Conservation (phyloP, 2,113 vertebrate species). For the human region GRCh38 chr18:36798501-36799000, state of each 20-base stretch:
- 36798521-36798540: constrained; percentile 95
- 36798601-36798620: constrained; percentile 84
- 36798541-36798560: constrained; percentile 94
- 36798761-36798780: background rate
- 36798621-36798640: background rate
- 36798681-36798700: background rate
- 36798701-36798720: background rate
- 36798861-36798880: background rate
- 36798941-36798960: background rate
- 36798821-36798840: background rate
- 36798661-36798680: background rate
- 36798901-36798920: background rate
- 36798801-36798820: background rate
- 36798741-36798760: background rate
- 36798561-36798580: constrained; percentile 95
- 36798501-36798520: constrained; percentile 96
- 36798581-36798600: constrained; percentile 95
- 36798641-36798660: background rate
- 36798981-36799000: background rate
- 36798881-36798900: background rate
- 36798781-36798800: background rate
- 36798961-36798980: background rate
- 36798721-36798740: background rate
- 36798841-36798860: background rate
- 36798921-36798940: fast-evolving